Conservation (phyloP, 1,140 invertebrate genomes). For the Aphaenogaster rudis region DNA sequence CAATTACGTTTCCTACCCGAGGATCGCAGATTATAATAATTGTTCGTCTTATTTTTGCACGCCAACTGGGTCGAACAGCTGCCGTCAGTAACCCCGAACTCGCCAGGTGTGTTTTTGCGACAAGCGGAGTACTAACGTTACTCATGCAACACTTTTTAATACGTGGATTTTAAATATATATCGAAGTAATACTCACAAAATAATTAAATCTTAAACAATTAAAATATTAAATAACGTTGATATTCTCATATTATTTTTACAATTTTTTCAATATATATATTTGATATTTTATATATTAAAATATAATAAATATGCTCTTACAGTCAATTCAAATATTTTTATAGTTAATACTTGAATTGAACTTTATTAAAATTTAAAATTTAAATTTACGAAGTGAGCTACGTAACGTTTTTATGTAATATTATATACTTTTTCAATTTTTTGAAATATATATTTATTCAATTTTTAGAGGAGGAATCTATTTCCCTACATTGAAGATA, state of each 20-base stretch:
- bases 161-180: background rate
- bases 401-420: background rate
- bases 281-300: slow-evolving; percentile 4
- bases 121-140: slow-evolving; percentile 21
- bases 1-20: slow-evolving; percentile 8
- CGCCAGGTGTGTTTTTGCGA: slow-evolving; percentile 20
- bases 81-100: background rate
- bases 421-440: background rate
- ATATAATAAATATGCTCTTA: background rate
- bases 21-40: slow-evolving; percentile 51
- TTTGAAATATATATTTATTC: background rate
- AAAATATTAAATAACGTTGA: background rate
- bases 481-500: background rate
- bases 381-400: background rate
- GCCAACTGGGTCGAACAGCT: slow-evolving; percentile 54
- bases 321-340: background rate
- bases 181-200: background rate
- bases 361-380: background rate
- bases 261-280: background rate
- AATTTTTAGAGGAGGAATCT: background rate
- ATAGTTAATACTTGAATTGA: background rate
- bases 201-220: background rate
- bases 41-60: slow-evolving; percentile 47
- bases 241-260: background rate
- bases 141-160: slow-evolving; percentile 5